Conservation (phyloP, 2,113 vertebrate species). For the Vidua macroura region DNA sequence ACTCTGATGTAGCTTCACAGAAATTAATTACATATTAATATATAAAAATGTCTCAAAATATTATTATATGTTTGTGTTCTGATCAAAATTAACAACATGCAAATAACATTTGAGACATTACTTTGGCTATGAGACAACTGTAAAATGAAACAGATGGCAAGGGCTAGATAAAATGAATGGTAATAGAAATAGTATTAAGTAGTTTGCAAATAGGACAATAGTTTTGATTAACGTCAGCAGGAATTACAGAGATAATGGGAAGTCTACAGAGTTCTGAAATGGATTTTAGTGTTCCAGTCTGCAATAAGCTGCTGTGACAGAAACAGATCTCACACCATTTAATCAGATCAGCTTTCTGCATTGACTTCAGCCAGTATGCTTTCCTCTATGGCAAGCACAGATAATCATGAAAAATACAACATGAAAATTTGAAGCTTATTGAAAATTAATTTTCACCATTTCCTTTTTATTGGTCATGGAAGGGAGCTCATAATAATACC, state of each 20-base stretch:
- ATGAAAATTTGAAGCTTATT: background rate
- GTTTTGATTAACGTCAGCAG: slow-evolving; percentile 1
- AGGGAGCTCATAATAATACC: background rate
- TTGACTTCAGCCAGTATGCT: background rate
- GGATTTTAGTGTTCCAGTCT: background rate
- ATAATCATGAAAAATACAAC: background rate
- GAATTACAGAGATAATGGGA: background rate
- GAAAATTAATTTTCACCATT: background rate
- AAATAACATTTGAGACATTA: background rate
- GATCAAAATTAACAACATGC: background rate
- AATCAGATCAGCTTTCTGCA: background rate
- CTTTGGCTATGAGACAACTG: background rate
- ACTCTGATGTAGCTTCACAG: background rate
- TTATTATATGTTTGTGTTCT: background rate
- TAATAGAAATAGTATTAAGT: background rate
- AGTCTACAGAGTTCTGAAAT: background rate
- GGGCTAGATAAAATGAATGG: background rate
- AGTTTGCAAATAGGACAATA: slow-evolving; percentile 8
- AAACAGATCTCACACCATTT: background rate
- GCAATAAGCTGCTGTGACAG: slow-evolving; percentile 8
- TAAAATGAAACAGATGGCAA: background rate
- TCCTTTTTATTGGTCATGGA: background rate
- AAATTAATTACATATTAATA: background rate
- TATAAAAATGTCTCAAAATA: background rate
- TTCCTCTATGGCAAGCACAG: background rate